Evolutionary conservation across 2,113 vertebrate genomes (phyloP), one percentile per base, ranked within the genome.

Genomic region (Microtus ochrogaster): DNA sequence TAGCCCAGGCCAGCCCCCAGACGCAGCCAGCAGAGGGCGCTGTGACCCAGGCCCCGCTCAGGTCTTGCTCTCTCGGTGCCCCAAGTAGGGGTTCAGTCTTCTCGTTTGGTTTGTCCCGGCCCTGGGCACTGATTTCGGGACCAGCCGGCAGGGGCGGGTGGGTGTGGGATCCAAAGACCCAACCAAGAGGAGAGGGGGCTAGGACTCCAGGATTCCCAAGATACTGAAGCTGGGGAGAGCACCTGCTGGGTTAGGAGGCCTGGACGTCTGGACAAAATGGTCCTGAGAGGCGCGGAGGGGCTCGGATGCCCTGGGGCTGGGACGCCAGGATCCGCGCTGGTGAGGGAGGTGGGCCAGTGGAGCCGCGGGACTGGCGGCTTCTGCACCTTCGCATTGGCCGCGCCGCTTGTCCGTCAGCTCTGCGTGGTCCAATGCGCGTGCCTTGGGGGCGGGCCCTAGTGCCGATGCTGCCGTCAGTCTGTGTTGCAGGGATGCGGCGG

Each of bases 401-500:
- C 26, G 22, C 44, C 52, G 16, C 88, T 52, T 77, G 96, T 96
- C 97, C 79, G 92, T 98, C 79, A 91, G 87, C 52, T 79, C 66
- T 3, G 91, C 72, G 39, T 65, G 79, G 90, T 2, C 97, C 97
- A 98, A 97, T 98, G 94, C 28, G 70, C 22, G 81, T 47, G 79
- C 1, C 58, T 9, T 28, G 87, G 91, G 91, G 96, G 97, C 95
- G 97, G 97, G 97, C 84, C 9, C 93, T 84, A 83, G 91, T 95
- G 95, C 94, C 87, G 95, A 81, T 92, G 97, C 97, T 98, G 97
- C 97, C 97, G 97, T 98, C 97, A 98, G 97, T 97, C 97, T 96
- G 96, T 97, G 97, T 97, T 98, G 97, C 97, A 98, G 97, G 97
- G 97, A 98, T 98, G 97, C 97, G 97, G 97, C 97, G 97, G 97